phyloP scores from a whole-genome alignment of 2,113 vertebrate species.

The Trinectes maculatus region DNA sequence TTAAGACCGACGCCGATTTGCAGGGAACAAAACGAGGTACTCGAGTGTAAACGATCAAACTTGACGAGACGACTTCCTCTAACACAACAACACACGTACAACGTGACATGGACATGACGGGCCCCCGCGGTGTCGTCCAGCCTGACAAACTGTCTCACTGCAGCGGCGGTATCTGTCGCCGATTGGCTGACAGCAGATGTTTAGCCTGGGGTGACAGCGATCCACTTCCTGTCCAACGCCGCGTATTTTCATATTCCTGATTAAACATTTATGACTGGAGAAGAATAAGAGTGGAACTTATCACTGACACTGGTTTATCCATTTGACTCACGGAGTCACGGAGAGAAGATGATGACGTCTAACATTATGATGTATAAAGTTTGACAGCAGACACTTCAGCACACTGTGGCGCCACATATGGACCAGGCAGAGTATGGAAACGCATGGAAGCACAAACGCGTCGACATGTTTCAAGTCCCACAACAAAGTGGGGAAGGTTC shows the following conservation, averaged over 20 bases:
- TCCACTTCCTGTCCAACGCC: slow-evolving; percentile 40
- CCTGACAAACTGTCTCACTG: slow-evolving; percentile 41
- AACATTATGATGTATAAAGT: background rate
- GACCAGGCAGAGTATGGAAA: slow-evolving; percentile 10
- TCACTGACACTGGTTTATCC: slow-evolving; percentile 42
- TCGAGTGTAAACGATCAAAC: too few relatives aligned
- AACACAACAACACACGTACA: slow-evolving; percentile 43
- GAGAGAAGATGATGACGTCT: too few relatives aligned
- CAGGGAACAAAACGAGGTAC: too few relatives aligned
- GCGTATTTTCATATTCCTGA: slow-evolving; percentile 48
- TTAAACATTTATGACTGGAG: slow-evolving; percentile 56
- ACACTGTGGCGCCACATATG: background rate
- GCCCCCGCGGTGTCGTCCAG: slow-evolving; percentile 20
- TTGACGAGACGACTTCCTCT: slow-evolving; percentile 5
- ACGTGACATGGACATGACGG: slow-evolving; percentile 38
- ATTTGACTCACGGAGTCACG: slow-evolving; percentile 24
- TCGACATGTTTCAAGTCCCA: slow-evolving; percentile 76
- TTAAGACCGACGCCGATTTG: too few relatives aligned
- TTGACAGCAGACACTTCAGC: slow-evolving; percentile 1
- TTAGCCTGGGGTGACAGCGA: slow-evolving; percentile 44
- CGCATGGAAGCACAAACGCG: slow-evolving; percentile 23
- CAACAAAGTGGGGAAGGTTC: slow-evolving; percentile 83
- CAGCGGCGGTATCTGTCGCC: slow-evolving; percentile 40
- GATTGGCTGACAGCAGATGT: slow-evolving; percentile 57
- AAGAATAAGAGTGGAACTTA: slow-evolving; percentile 36